Evolutionary conservation across 2,113 vertebrate genomes (phyloP).

Genomic region (Cinclus cinclus): DNA sequence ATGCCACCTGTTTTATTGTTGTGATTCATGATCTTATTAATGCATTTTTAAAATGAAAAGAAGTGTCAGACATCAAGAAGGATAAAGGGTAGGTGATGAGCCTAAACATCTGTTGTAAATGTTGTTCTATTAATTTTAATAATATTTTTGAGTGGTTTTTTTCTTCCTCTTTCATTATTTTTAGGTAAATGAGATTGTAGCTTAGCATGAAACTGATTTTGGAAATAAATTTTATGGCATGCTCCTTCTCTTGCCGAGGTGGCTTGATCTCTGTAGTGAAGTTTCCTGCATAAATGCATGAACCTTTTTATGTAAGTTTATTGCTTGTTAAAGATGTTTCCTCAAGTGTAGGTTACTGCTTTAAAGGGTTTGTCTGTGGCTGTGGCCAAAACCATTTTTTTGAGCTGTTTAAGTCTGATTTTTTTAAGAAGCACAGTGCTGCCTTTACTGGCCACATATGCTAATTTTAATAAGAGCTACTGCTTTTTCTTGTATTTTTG

Average conservation of each 20-base stretch:
- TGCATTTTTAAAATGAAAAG: background rate
- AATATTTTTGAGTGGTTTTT: background rate
- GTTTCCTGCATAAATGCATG: background rate
- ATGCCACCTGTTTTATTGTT: constrained; percentile 25
- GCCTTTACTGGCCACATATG: background rate
- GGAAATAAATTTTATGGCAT: background rate
- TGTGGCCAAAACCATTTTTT: background rate
- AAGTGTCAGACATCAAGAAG: background rate
- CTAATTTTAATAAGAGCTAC: background rate
- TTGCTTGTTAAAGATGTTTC: background rate
- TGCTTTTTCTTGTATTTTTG: background rate
- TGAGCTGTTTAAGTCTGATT: background rate
- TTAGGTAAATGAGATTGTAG: constrained; percentile 10
- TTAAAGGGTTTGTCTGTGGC: background rate
- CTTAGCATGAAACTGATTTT: constrained; percentile 8
- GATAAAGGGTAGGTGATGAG: constrained; percentile 4
- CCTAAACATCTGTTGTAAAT: constrained; percentile 4
- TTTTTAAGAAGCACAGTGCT: background rate
- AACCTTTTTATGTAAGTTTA: background rate
- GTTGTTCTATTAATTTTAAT: constrained; percentile 16
- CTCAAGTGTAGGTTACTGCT: background rate
- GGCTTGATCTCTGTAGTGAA: background rate
- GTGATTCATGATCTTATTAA: constrained; percentile 14
- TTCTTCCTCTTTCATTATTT: background rate
- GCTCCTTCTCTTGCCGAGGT: background rate